Evolutionary conservation across 2,888 invertebrate genomes (phyloP).

Genomic region (Euplexia lucipara): DNA sequence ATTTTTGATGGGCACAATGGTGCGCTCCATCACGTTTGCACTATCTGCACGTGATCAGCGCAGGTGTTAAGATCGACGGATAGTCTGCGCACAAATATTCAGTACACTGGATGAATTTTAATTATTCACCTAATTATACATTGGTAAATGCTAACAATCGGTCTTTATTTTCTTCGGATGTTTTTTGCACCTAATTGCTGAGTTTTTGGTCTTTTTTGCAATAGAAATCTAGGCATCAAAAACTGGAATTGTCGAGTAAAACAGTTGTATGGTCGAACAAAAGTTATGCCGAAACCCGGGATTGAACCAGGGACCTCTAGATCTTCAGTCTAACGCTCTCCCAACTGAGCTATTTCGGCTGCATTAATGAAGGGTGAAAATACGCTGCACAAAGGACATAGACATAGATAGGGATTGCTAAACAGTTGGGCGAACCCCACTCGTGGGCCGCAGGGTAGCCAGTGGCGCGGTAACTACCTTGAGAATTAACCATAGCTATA

Average conservation of each 20-base stretch:
- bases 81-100: slow-evolving; percentile 38
- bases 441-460: no score
- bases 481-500: no score
- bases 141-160: background rate
- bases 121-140: slow-evolving; percentile 31
- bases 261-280: no score
- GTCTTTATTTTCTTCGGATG: background rate
- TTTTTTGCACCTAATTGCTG: slow-evolving; percentile 2
- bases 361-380: background rate
- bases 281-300: slow-evolving; percentile 3
- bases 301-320: slow-evolving; percentile 25
- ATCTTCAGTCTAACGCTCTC: slow-evolving; percentile 35
- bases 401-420: no score
- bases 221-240: no score
- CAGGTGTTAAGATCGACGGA: slow-evolving; percentile 45
- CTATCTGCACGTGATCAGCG: slow-evolving; percentile 40
- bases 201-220: background rate
- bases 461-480: no score
- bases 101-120: slow-evolving; percentile 42
- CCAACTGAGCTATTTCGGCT: slow-evolving; percentile 28
- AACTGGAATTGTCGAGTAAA: no score
- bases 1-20: slow-evolving; percentile 38
- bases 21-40: slow-evolving; percentile 35
- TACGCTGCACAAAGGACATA: no score
- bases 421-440: no score